Conservation (phyloP, 2,888 invertebrate genomes). For the Ctena decussata region DNA sequence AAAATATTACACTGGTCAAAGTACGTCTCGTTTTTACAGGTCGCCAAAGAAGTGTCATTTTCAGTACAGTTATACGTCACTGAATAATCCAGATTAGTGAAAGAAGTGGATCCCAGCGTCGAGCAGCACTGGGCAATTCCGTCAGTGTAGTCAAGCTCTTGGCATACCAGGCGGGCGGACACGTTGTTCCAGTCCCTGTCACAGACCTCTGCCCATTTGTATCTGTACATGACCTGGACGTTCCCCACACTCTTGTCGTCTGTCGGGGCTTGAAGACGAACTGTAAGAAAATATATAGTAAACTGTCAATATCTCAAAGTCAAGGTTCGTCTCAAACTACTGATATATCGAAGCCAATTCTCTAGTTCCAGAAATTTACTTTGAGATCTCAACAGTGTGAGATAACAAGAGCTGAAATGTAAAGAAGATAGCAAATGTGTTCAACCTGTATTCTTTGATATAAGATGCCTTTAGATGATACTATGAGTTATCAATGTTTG, state of each 20-base stretch:
- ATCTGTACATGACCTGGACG: constrained; percentile 52
- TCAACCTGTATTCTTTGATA: too few relatives aligned
- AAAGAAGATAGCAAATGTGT: too few relatives aligned
- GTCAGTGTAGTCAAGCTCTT: constrained; percentile 60
- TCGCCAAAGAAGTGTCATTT: constrained; percentile 55
- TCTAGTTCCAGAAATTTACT: too few relatives aligned
- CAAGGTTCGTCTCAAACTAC: too few relatives aligned
- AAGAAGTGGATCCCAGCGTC: constrained; percentile 51
- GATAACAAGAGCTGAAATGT: too few relatives aligned
- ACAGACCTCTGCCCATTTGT: constrained; percentile 75
- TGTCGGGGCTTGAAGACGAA: constrained; percentile 38
- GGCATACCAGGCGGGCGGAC: constrained; percentile 73
- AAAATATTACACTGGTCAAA: constrained; percentile 56
- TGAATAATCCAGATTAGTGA: constrained; percentile 45
- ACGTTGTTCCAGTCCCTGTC: constrained; percentile 72
- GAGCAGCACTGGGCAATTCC: constrained; percentile 66
- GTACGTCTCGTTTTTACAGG: constrained; percentile 61
- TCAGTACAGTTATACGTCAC: constrained; percentile 68
- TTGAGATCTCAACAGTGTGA: too few relatives aligned
- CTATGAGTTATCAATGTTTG: too few relatives aligned
- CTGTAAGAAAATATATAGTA: constrained; percentile 42
- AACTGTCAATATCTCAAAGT: too few relatives aligned
- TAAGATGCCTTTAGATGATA: too few relatives aligned
- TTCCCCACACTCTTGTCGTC: constrained; percentile 43
- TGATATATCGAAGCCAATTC: too few relatives aligned